Percentiles rank a stretch among this genome's conserved stretches.
phyloP scores from a whole-genome alignment of 2,113 vertebrate species.

The Pampusana beccarii region DNA sequence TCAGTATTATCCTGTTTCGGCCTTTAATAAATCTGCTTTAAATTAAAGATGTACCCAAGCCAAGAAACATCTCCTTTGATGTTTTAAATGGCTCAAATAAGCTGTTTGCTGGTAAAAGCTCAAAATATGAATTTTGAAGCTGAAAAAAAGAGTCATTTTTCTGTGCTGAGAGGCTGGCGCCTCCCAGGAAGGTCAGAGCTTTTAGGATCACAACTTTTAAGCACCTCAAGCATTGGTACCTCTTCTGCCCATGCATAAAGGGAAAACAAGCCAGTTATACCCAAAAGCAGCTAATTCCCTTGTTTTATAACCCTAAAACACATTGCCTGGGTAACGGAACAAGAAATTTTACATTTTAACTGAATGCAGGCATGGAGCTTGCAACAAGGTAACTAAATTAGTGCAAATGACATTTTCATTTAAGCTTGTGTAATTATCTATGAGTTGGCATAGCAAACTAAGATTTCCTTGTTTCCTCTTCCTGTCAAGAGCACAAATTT shows the following conservation, averaged over 20 bases:
- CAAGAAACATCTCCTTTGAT: conserved; percentile 56
- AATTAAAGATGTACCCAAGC: conserved; percentile 51
- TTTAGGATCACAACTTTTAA: not conserved
- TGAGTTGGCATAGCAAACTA: not conserved
- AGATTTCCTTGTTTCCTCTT: not conserved
- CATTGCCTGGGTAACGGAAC: not conserved
- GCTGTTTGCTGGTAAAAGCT: not conserved
- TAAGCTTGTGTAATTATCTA: not conserved
- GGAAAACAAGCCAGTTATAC: not conserved
- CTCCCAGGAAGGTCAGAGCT: not conserved
- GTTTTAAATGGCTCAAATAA: conserved; percentile 32
- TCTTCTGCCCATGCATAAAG: not conserved
- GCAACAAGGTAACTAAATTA: not conserved
- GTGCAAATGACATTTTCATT: not conserved
- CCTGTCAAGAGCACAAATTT: not conserved
- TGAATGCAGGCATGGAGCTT: not conserved
- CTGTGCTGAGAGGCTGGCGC: not conserved
- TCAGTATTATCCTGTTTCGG: conserved; percentile 24
- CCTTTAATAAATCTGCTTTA: conserved; percentile 62
- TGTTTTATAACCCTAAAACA: not conserved
- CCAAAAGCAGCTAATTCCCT: not conserved
- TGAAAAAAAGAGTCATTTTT: not conserved
- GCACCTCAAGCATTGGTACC: not conserved
- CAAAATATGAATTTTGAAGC: not conserved
- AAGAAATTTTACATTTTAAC: not conserved